phyloP scores from a whole-genome alignment of 2,888 invertebrate species.

The Eueremaeus valkanovi region DNA sequence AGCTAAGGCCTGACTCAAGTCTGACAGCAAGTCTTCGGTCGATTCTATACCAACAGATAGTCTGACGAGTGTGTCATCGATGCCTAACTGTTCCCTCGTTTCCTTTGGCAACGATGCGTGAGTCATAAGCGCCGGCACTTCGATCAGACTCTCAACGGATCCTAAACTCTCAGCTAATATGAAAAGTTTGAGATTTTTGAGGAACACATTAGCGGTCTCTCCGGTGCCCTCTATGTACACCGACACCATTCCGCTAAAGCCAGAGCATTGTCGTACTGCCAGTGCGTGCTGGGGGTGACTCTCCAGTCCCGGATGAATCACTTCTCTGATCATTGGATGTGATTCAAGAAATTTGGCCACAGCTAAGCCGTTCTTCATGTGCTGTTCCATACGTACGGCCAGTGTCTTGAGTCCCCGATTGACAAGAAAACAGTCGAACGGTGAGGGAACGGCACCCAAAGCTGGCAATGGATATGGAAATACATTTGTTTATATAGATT shows the following conservation, averaged over 20 bases:
- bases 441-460: conserved; percentile 88
- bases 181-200: conserved; percentile 58
- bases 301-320: conserved; percentile 64
- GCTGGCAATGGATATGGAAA: conserved; percentile 58
- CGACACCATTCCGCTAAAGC: conserved; percentile 87
- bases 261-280: conserved; percentile 71
- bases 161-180: conserved; percentile 89
- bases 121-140: conserved; percentile 92
- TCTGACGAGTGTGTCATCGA: conserved; percentile 76
- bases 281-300: conserved; percentile 81
- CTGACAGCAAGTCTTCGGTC: conserved; percentile 73
- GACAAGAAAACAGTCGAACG: conserved; percentile 91
- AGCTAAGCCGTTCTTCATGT: conserved; percentile 69
- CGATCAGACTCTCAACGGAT: conserved; percentile 89
- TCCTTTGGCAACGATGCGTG: conserved; percentile 82
- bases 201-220: conserved; percentile 44
- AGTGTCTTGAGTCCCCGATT: conserved; percentile 91
- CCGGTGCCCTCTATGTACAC: conserved; percentile 65
- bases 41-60: conserved; percentile 88
- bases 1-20: conserved; percentile 72
- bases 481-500: neutral
- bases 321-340: conserved; percentile 73
- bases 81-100: conserved; percentile 67
- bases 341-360: conserved; percentile 76
- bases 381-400: conserved; percentile 82